A percentile compares a stretch with the other conserved stretches of the same genome.
phyloP scores from a whole-genome alignment of 1,140 invertebrate genomes.

The Apis florea region DNA sequence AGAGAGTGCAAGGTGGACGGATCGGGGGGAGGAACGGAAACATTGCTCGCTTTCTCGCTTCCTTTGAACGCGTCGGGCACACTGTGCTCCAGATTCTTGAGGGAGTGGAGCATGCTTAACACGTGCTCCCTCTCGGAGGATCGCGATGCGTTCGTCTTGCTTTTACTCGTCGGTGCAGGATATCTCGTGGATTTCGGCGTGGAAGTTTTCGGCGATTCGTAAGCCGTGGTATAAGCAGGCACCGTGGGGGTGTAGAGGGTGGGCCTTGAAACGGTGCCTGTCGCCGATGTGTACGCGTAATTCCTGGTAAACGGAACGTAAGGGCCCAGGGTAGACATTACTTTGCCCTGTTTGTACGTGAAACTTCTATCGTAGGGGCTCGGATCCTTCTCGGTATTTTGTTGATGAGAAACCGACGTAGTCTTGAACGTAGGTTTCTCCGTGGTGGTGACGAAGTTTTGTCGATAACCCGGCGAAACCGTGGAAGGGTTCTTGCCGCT shows the following conservation, averaged over 20 bases:
- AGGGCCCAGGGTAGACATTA: constrained; percentile 72
- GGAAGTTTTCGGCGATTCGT: constrained; percentile 46
- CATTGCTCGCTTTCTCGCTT: background rate
- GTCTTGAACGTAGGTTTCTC: constrained; percentile 70
- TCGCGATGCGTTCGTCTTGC: background rate
- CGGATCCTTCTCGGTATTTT: constrained; percentile 56
- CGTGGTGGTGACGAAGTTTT: constrained; percentile 69
- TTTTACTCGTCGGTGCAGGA: constrained; percentile 29
- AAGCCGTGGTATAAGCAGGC: constrained; percentile 57
- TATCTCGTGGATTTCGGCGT: constrained; percentile 62
- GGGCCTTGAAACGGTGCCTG: constrained; percentile 54
- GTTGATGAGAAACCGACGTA: constrained; percentile 53
- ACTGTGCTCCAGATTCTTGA: constrained; percentile 72
- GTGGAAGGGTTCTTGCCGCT: constrained; percentile 47
- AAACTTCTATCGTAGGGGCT: constrained; percentile 73
- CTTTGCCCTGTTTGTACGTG: constrained; percentile 73
- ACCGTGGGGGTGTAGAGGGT: constrained; percentile 68
- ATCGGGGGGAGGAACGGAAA: constrained; percentile 80
- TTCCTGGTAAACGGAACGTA: constrained; percentile 78
- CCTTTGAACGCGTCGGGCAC: constrained; percentile 41
- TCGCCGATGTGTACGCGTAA: constrained; percentile 68
- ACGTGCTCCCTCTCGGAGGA: constrained; percentile 75
- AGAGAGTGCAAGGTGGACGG: constrained; percentile 88
- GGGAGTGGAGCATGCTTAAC: constrained; percentile 75
- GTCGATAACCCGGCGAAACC: constrained; percentile 58